Conservation (phyloP, 2,113 vertebrate species). For the Otocyon megalotis region DNA sequence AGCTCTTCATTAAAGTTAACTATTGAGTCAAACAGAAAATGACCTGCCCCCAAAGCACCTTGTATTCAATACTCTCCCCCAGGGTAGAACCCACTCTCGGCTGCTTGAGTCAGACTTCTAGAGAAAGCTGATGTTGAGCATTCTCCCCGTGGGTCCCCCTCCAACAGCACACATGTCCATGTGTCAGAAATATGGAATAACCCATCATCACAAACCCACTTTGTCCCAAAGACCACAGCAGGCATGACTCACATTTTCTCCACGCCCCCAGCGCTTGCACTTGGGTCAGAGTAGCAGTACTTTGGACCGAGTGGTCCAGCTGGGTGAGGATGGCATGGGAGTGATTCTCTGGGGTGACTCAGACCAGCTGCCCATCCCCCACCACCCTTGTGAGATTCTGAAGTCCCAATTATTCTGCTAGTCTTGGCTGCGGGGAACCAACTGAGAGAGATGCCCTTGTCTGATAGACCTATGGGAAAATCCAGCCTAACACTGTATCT, state of each 20-base stretch:
- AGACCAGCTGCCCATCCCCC: neutral
- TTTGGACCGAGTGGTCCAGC: neutral
- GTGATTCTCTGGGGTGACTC: neutral
- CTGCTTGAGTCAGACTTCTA: neutral
- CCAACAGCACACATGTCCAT: neutral
- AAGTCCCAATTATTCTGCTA: neutral
- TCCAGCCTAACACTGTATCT: neutral
- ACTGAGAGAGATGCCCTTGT: neutral
- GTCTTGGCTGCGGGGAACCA: neutral
- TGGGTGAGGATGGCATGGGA: neutral
- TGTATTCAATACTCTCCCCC: neutral
- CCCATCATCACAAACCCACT: accelerated
- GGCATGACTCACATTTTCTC: neutral
- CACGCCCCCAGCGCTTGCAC: neutral
- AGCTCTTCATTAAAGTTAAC: neutral
- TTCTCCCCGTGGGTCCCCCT: neutral
- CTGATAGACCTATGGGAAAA: neutral
- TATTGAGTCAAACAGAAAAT: neutral
- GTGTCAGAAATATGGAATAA: neutral
- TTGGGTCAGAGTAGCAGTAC: neutral
- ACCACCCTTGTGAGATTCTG: neutral
- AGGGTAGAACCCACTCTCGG: neutral
- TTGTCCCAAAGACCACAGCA: neutral
- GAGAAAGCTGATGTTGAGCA: neutral
- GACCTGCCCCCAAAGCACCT: neutral